Evolutionary conservation across 2,888 invertebrate genomes (phyloP), one percentile per base, ranked within the genome.

Genomic region (Cheilosia scutellata): DNA sequence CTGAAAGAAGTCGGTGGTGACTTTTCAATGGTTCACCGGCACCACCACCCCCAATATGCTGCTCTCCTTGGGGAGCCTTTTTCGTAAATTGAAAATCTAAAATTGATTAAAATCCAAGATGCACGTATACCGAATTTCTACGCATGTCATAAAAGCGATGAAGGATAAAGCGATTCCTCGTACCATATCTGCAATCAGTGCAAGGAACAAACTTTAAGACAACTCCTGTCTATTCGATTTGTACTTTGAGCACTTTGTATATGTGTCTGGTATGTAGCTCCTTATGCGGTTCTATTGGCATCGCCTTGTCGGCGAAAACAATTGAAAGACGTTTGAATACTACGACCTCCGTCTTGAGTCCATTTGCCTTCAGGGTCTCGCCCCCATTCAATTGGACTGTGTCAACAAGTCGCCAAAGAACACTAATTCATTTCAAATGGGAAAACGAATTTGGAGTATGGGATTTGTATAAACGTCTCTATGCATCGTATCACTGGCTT

Each of bases 351-450:
- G 58, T 62, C 72, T 63, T 53, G 27, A 72, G 70, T 75, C 70
- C 47, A 70, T 75, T 82, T 68, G 78, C 66, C 78, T 57, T 60
- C 9, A 44, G 66, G 70, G 47, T 0, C 16, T 16, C 42, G n/a
- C 11, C 20, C 13, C 27, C 60, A 80, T 76, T 80, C 70, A 80
- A 80, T 80, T 60, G 53, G 55, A 58, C 66, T 76, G 65, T 76
- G 80, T 80, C 75, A 80, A 84, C 75, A 84, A 80, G 71, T 76
- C 74, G 27, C 58, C 16, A 58, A 37, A 70, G 51, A 74, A 70
- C 49, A 79, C 70, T 84, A 84, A 79, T 84, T 79, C 79, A 84
- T 84, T 79, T 79, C 44, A 76, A 80, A 84, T 84, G 74, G 55
- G 37, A 63, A 71, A 74, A 74, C 16, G 55, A 27, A 42, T 33